A percentile compares a stretch with the other conserved stretches of the same genome.
phyloP scores from a whole-genome alignment of 2,797 vertebrate genomes.

The Thripadectes ignobilis region DNA sequence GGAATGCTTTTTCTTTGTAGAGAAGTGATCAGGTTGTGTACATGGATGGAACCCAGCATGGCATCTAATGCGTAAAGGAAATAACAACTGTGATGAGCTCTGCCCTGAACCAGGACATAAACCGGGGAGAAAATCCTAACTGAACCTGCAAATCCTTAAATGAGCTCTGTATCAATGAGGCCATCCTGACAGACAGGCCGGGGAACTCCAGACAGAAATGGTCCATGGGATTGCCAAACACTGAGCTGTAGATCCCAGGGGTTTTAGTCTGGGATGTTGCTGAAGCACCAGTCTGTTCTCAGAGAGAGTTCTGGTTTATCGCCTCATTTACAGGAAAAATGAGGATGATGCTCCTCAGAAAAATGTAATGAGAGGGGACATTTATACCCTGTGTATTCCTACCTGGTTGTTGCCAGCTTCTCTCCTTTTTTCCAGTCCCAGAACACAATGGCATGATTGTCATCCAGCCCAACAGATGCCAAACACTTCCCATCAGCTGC shows the following conservation, averaged over 20 bases:
- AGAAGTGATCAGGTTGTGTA: conserved; percentile 1
- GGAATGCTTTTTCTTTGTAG: conserved; percentile 13
- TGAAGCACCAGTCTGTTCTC: neutral
- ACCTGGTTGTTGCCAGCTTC: conserved; percentile 91
- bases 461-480: conserved; percentile 91
- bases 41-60: neutral
- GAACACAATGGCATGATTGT: conserved; percentile 90
- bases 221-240: neutral
- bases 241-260: neutral
- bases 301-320: neutral
- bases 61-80: neutral
- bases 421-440: conserved; percentile 99
- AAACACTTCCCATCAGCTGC: conserved; percentile 93
- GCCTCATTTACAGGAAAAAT: neutral
- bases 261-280: neutral
- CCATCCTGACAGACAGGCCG: neutral
- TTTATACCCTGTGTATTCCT: neutral
- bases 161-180: neutral
- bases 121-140: neutral
- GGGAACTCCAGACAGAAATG: neutral
- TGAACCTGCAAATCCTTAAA: neutral
- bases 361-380: neutral
- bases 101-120: neutral
- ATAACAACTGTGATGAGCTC: neutral
- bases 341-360: neutral